Evolutionary conservation across 2,797 vertebrate genomes (phyloP), one percentile per base, ranked within the genome.

Genomic region (Strix occidentalis): DNA sequence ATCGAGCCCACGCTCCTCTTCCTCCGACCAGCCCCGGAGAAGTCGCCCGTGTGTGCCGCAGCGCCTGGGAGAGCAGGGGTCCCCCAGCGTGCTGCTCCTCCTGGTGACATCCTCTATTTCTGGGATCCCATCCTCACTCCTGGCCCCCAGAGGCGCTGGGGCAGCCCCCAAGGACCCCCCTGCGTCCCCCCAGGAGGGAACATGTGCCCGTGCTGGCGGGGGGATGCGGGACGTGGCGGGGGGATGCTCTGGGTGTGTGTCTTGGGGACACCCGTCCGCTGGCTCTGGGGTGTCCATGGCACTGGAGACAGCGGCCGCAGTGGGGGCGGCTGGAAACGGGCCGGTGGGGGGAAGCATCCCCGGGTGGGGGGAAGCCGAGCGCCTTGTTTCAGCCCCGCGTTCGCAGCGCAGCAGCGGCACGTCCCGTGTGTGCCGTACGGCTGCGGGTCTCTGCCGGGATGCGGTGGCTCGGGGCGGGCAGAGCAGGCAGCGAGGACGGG

Each of bases 391-490:
- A 45, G n/a, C 16, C 17, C 35, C 0, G 3, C 3, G 25, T 5
- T 5, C 4, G 43, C 33, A 35, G 51, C 5, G 11, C 14, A 7
- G 68, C 64, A 24, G 16, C 31, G 11, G 64, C 65, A 21, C 18
- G 4, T 3, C 48, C 24, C 39, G 21, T 5, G 0, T 19, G 11
- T 18, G 28, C 5, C 1, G 5, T 1, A 3, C 25, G 10, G 43
- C 43, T 23, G 29, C 43, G 0, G 7, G 43, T 43, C 56, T 17
- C 48, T 7, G 54, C 41, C 29, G 0, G 41, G 41, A 11, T 16
- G 7, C 1, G 1, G 41, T 3, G 33, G 57, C 29, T 60, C 6
- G 0, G 24, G 60, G 24, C 6, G 2, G 53, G 64, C 15, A 35
- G 45, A 53, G 24, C 6, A 2, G 53, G 64, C 15, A 35, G 45